Base-by-base conservation (phyloP, 2,113 vertebrate species). In the Lasiurus cinereus region DNA sequence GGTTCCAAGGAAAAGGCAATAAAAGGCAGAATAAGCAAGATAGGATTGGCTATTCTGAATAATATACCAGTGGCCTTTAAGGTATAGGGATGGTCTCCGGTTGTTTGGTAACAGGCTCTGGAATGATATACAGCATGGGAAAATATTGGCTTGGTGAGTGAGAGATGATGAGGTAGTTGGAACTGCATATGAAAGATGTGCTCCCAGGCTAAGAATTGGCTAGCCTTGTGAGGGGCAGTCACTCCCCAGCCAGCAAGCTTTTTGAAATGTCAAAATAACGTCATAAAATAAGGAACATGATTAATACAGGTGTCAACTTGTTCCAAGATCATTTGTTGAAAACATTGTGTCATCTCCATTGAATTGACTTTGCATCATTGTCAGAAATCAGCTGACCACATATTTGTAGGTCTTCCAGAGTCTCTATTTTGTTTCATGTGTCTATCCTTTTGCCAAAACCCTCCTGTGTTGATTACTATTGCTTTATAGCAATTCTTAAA, bases 281-380 rank as follows among this genome's bases (percentile, higher is more conserved):
- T 88, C 2, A 36, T 59, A 90, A 90, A 92, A 46, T 36, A 11
- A 92, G 91, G 80, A 80, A 39, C 15, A 19, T 67, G 36, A 10
- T 86, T 48, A 90, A n/a, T 83, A 46, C 14, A 67, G 21, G 11
- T 92, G n/a, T 36, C 39, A 21, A 48, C 24, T 83, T 94, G 39
- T 94, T 87, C 36, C 2, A 4, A 1, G 83, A 84, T 18, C 69
- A 39, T 82, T 88, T 64, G 33, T 76, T 80, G 69, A 90, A 93
- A 91, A 74, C 18, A 54, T 54, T 62, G 24, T 92, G 70, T 15
- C 33, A 27, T 74, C 91, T 64, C 5, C 56, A 33, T 74, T 83
- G 54, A 90, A 66, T 83, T 94, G 36, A 13, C 27, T 83, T 95
- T 92, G 33, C 31, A 76, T 90, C 48, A 83, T 96, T 83, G 73